Evolutionary conservation across 2,888 invertebrate genomes (phyloP).

Genomic region (Vandiemenella viatica): DNA sequence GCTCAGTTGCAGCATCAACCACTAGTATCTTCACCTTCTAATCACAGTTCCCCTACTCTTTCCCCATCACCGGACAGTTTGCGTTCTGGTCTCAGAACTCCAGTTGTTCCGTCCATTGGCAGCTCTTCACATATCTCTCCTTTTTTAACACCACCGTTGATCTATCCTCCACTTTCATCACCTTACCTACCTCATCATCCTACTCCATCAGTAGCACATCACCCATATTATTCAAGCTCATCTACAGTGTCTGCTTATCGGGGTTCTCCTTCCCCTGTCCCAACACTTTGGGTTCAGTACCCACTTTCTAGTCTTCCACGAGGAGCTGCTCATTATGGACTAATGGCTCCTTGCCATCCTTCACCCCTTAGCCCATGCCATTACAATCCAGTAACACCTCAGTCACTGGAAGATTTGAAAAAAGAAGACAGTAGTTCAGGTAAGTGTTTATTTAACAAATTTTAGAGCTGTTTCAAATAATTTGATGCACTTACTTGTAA

Average conservation of each 20-base stretch:
- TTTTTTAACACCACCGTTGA: constrained; percentile 14
- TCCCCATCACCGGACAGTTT: constrained; percentile 13
- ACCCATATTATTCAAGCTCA: constrained; percentile 12
- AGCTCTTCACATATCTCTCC: constrained; percentile 27
- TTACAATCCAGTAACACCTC: constrained; percentile 18
- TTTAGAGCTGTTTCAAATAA: too few relatives aligned
- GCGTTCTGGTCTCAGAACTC: constrained; percentile 10
- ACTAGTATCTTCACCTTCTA: constrained; percentile 1
- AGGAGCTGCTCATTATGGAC: constrained; percentile 14
- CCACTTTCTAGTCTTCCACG: constrained; percentile 17
- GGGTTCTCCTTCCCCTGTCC: constrained; percentile 13
- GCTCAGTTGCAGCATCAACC: constrained; percentile 5
- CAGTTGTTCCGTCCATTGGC: constrained; percentile 19
- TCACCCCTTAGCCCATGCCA: constrained; percentile 15
- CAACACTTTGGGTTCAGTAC: constrained; percentile 16
- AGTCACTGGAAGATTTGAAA: constrained; percentile 18
- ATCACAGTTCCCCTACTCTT: constrained; percentile 8
- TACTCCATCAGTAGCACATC: constrained; percentile 6
- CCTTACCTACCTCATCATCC: constrained; percentile 14
- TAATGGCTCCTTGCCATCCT: constrained; percentile 15
- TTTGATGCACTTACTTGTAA: too few relatives aligned
- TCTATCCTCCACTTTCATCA: constrained; percentile 10
- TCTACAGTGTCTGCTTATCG: constrained; percentile 13
- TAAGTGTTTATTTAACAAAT: constrained; percentile 19
- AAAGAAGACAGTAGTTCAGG: constrained; percentile 39